A percentile compares a stretch with the other conserved stretches of the same genome.
These are phyloP conservation scores for Leptura quadrifasciata DNA, from an alignment of 2,888 invertebrate species.

Conservation along the genomic window DNA sequence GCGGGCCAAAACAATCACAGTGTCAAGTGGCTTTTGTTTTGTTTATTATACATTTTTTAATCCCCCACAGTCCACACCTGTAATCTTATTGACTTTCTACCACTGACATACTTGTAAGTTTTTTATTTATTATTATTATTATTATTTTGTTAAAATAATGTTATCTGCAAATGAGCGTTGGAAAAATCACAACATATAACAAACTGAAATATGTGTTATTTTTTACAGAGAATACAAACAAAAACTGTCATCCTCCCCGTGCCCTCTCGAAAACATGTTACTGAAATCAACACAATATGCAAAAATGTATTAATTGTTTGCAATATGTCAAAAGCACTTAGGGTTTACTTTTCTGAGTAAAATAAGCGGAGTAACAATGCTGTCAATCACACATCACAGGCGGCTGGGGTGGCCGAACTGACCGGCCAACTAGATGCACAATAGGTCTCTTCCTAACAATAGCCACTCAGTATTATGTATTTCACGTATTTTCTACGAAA, in stretches of 20 bases:
- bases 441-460: constrained; percentile 44
- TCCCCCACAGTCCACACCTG: too few relatives aligned
- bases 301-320: constrained; percentile 64
- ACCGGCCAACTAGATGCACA: constrained; percentile 48
- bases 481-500: constrained; percentile 27
- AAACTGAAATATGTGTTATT: neutral
- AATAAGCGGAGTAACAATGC: constrained; percentile 55
- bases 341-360: constrained; percentile 51
- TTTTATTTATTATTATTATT: too few relatives aligned
- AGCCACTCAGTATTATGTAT: constrained; percentile 50
- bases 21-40: too few relatives aligned
- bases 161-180: too few relatives aligned
- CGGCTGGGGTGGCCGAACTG: constrained; percentile 51
- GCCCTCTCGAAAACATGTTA: constrained; percentile 48
- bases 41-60: too few relatives aligned
- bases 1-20: too few relatives aligned
- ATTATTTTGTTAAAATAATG: too few relatives aligned
- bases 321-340: constrained; percentile 63
- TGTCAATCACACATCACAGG: constrained; percentile 60
- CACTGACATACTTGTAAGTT: too few relatives aligned
- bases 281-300: constrained; percentile 60
- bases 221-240: neutral
- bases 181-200: too few relatives aligned
- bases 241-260: constrained; percentile 26
- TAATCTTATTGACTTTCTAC: too few relatives aligned